Evolutionary conservation across 1,140 invertebrate genomes (phyloP).

Genomic region (Orius insidiosus): DNA sequence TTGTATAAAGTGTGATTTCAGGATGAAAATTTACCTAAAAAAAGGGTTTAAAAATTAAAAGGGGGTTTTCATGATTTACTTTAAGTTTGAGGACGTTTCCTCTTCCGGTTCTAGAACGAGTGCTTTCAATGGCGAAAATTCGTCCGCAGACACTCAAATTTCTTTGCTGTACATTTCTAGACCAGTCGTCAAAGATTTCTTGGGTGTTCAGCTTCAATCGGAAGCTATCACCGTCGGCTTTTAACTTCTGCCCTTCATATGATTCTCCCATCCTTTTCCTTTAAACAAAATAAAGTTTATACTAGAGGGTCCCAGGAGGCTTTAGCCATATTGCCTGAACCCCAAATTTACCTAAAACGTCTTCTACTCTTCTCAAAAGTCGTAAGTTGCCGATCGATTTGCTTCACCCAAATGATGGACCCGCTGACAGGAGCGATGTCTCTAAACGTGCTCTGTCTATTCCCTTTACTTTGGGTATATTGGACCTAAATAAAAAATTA

Average conservation of each 20-base stretch:
- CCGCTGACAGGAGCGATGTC: conserved; percentile 93
- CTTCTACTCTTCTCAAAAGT: conserved; percentile 92
- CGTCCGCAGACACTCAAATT: conserved; percentile 84
- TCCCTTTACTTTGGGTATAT: conserved; percentile 57
- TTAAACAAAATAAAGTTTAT: no score
- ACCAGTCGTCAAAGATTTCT: conserved; percentile 97
- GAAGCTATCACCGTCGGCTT: conserved; percentile 95
- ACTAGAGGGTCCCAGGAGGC: no score
- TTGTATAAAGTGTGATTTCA: conserved; percentile 94
- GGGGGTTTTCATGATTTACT: conserved; percentile 40
- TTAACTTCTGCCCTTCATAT: conserved; percentile 98
- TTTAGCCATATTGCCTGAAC: no score
- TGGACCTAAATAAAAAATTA: conserved; percentile 19
- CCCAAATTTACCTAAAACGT: no score
- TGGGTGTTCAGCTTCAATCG: conserved; percentile 86
- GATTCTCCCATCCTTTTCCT: conserved; percentile 98
- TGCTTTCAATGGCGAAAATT: conserved; percentile 87
- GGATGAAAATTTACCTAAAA: conserved; percentile 72
- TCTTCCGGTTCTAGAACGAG: conserved; percentile 61
- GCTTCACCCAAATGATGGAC: conserved; percentile 96
- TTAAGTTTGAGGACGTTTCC: conserved; percentile 80
- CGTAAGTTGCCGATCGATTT: conserved; percentile 95
- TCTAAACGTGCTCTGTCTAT: conserved; percentile 70
- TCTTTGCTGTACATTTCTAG: conserved; percentile 81
- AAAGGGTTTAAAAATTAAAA: background rate